Evolutionary conservation across 2,888 invertebrate species (phyloP).

Genomic region (Matsumyia berberina): DNA sequence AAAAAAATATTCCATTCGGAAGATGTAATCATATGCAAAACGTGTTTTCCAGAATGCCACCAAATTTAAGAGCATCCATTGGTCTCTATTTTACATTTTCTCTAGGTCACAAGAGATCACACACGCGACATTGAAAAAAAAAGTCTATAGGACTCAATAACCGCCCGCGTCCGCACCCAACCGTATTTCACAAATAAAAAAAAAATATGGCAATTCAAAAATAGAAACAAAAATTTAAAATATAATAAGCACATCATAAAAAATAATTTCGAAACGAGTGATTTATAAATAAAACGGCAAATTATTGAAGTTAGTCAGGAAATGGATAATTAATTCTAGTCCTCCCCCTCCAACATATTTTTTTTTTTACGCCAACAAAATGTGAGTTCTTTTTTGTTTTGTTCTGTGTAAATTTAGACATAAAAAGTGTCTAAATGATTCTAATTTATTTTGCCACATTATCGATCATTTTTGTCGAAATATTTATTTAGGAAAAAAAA

Average conservation of each 20-base stretch:
- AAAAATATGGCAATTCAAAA: background rate
- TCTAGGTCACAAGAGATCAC: conserved; percentile 11
- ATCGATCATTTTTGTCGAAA: conserved; percentile 48
- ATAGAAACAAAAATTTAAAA: conserved; percentile 17
- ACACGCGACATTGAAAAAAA: conserved; percentile 30
- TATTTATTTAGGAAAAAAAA: conserved; percentile 13
- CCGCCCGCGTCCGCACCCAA: conserved; percentile 10
- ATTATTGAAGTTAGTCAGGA: conserved; percentile 45
- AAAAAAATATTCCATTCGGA: too few species aligned
- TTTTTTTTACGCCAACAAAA: background rate
- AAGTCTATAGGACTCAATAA: background rate
- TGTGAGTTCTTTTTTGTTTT: background rate
- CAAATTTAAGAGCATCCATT: background rate
- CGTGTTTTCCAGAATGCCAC: background rate
- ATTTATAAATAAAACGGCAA: conserved; percentile 30
- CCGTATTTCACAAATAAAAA: conserved; percentile 8
- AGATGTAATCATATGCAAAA: background rate
- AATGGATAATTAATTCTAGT: conserved; percentile 38
- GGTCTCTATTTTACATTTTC: background rate
- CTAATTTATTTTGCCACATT: conserved; percentile 39
- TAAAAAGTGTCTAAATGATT: conserved; percentile 31
- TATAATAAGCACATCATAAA: conserved; percentile 23
- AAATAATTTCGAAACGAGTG: conserved; percentile 22
- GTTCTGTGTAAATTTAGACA: background rate
- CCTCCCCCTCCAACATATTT: background rate